Base-by-base conservation (phyloP, 2,113 vertebrate species). In the Cyanoderma ruficeps region DNA sequence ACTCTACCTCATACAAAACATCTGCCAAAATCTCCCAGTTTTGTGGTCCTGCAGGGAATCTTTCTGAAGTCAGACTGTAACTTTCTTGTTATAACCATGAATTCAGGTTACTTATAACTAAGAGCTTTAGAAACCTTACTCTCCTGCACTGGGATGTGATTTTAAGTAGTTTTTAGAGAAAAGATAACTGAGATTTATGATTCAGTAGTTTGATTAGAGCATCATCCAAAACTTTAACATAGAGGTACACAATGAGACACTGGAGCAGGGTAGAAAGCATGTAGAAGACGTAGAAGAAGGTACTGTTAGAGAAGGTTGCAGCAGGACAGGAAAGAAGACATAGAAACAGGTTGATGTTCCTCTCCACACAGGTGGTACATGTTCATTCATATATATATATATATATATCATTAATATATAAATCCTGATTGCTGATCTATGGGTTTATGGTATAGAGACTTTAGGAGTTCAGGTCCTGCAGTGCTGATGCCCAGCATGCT, bases 211-310 rank as follows among this genome's bases (percentile, higher is more conserved):
- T 68, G 14, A 56, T 56, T 71, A 85, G 33, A 56, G 13, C 11
- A 3, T 14, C 27, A 68, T 12, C 13, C 61, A 55, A 71, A 90
- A 75, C 35, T 42, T 90, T 47, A 88, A 7, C 33, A 15, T 2
- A 39, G 75, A 69, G 5, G 12, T 50, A 35, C 14, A 19, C 4
- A 5, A n/a, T 13, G 27, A 75, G 17, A 42, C 9, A 12, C 22
- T 59, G 42, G 10, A 15, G 15, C 28, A 55, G 25, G 7, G 42
- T 75, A 30, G 16, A 72, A 82, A 85, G 17, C 23, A 37, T 0
- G 0, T 18, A 31, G 67, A 30, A 77, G 37, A 64, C 0, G 0
- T 18, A 31, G 67, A 30, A 77, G 37, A 64, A 57, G 9, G 9
- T 59, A n/a, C 18, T 75, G n/a, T 8, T 52, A 13, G 33, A 67